Evolutionary conservation across 2,888 invertebrate genomes (phyloP).

Genomic region (Drosophila paramelanica): DNA sequence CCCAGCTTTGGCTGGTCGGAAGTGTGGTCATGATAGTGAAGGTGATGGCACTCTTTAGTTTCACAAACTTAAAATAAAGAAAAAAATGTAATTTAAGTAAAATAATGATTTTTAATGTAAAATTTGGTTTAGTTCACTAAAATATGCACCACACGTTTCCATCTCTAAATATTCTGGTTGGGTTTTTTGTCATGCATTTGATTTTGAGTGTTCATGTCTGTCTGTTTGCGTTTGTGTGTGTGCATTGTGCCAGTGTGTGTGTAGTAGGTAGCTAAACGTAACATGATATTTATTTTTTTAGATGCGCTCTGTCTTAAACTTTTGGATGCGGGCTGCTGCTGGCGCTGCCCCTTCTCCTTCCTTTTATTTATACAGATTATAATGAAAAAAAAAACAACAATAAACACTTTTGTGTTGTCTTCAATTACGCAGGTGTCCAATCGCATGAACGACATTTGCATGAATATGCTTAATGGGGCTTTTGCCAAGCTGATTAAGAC

Average conservation of each 20-base stretch:
- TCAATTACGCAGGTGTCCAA: conserved; percentile 89
- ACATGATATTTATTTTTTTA: conserved; percentile 67
- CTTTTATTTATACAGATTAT: conserved; percentile 1
- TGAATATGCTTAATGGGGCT: conserved; percentile 92
- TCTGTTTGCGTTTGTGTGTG: conserved; percentile 9
- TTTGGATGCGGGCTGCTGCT: conserved; percentile 37
- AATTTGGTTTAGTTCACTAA: conserved; percentile 2
- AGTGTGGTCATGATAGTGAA: no score
- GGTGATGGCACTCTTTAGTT: no score
- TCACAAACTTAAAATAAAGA: no score
- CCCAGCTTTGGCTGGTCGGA: no score
- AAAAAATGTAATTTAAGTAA: no score
- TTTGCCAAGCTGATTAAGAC: conserved; percentile 94
- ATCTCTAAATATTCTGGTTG: conserved; percentile 20
- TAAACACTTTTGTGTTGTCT: not conserved
- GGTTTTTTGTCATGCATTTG: conserved; percentile 58
- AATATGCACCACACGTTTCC: not conserved
- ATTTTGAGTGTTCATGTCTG: conserved; percentile 39
- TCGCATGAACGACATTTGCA: conserved; percentile 92
- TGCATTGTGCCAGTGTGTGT: conserved; percentile 12
- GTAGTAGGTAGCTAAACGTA: conserved; percentile 68
- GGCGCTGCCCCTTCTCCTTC: conserved; percentile 2
- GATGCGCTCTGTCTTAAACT: conserved; percentile 25
- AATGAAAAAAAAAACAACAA: not conserved
- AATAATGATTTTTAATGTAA: no score